Evolutionary conservation across 2,113 vertebrate genomes (phyloP), one percentile per base, ranked within the genome.

Genomic region (Jaculus jaculus): DNA sequence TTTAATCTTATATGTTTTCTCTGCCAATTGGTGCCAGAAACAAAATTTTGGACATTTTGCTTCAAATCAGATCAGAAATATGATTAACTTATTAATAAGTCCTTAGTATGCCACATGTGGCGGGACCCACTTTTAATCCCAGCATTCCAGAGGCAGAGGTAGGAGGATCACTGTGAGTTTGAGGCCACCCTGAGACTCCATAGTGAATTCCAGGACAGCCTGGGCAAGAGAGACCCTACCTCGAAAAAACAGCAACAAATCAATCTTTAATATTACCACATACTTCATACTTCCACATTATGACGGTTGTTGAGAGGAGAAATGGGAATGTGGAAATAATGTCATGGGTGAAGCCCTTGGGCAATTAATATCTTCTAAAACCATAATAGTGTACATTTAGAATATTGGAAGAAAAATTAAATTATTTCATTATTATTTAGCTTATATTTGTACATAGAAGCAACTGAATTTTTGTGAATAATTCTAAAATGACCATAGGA

Each of bases 401-500:
- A 54, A 34, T 37, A 85, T 23, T 75, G 21, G 23, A 69, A 89
- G 18, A 71, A 72, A 93, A 47, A 37, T 1, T 39, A 92, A 83
- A 26, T 0, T 0, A 15, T 78, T 77, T 89, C 54, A 32, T 74
- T 83, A 47, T n/a, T 32, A 79, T 92, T 84, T 79, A 37, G n/a
- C 13, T 69, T 78, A 20, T 81, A 42, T 60, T 81, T 78, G 16
- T 1, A 20, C 20, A 65, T 34, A 54, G 32, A 84, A 74, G 32
- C 17, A 42, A 60, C 61, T 73, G 65, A 32, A 68, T 30, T 81
- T 84, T 32, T 58, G 20, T 9, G 63, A n/a, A 39, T 47, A 34
- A 71, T 60, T 94, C 78, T 89, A 24, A 92, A 96, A 81, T 92
- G 68, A 3, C 20, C 58, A 74, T 65, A 58, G 20, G 61, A 20